Evolutionary conservation across 64 coral and sea anemone genomes (phyloP).

Genomic region (Anthopleura sola): DNA sequence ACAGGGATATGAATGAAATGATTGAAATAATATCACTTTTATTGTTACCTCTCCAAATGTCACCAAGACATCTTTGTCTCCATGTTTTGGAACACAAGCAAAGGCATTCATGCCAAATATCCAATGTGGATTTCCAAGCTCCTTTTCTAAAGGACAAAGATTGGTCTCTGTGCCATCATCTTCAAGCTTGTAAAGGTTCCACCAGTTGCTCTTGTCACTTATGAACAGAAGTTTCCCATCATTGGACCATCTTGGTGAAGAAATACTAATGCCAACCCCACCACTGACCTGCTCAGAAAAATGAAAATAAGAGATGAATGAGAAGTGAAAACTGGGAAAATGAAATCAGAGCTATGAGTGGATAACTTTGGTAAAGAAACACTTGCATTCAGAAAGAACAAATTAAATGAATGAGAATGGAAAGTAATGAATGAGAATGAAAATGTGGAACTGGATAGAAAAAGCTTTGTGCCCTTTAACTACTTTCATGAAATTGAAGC

Average conservation of each 20-base stretch:
- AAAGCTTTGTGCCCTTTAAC: neutral
- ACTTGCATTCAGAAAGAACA: too few relatives aligned
- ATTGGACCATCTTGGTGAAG: constrained; percentile 70
- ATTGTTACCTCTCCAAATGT: neutral
- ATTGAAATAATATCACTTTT: neutral
- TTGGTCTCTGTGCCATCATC: constrained; percentile 61
- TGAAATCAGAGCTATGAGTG: neutral
- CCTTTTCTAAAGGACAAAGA: constrained; percentile 57
- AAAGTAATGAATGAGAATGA: neutral
- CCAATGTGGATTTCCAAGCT: constrained; percentile 80
- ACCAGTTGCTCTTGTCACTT: constrained; percentile 92
- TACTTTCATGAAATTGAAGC: too few relatives aligned
- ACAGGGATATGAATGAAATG: too few relatives aligned
- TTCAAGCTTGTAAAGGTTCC: constrained; percentile 84
- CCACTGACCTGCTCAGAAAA: constrained; percentile 43
- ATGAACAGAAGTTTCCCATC: constrained; percentile 80
- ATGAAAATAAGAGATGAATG: neutral
- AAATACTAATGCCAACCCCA: constrained; percentile 72
- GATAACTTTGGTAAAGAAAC: neutral
- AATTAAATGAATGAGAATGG: neutral
- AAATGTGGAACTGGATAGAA: neutral
- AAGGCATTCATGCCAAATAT: constrained; percentile 76
- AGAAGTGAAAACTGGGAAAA: neutral
- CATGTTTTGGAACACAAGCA: constrained; percentile 50
- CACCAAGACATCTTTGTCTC: neutral